These are phyloP conservation scores for Hanleya hanleyi DNA, from an alignment of 2,888 invertebrate genomes.

Conservation along the genomic window DNA sequence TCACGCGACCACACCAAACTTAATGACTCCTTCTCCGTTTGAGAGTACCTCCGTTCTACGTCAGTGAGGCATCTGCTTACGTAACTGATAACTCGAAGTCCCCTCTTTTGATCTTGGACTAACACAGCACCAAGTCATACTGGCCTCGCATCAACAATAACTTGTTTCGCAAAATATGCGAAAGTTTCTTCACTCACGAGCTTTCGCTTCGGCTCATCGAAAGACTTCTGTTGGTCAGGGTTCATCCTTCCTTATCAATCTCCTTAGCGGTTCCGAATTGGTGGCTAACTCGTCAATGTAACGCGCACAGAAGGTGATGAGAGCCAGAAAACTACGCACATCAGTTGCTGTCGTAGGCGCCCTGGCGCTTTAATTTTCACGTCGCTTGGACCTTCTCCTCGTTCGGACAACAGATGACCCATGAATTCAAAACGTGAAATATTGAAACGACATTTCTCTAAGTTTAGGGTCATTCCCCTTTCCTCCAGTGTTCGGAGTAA, in stretches of 20 bases:
- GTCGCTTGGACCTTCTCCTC: slow-evolving; percentile 14
- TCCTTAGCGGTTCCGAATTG: slow-evolving; percentile 19
- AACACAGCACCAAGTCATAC: slow-evolving; percentile 32
- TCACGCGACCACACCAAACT: slow-evolving; percentile 23
- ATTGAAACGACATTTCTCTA: slow-evolving; percentile 41
- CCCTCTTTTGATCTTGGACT: slow-evolving; percentile 28
- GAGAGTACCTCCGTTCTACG: slow-evolving; percentile 34
- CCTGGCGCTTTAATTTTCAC: slow-evolving; percentile 24
- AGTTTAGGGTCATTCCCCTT: slow-evolving; percentile 38
- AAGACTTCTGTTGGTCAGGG: slow-evolving; percentile 13
- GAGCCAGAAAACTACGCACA: slow-evolving; percentile 21
- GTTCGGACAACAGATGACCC: slow-evolving; percentile 25
- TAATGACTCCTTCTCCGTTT: slow-evolving; percentile 39
- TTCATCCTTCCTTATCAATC: not conserved
- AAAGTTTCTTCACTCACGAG: not conserved
- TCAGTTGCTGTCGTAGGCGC: slow-evolving; percentile 19
- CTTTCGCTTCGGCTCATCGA: slow-evolving; percentile 22
- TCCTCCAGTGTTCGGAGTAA: slow-evolving; percentile 31
- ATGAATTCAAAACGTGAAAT: slow-evolving; percentile 24
- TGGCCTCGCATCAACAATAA: slow-evolving; percentile 32
- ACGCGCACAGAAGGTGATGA: slow-evolving; percentile 17
- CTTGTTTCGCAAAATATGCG: slow-evolving; percentile 21
- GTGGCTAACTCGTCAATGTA: slow-evolving; percentile 23
- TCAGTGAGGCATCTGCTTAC: slow-evolving; percentile 29
- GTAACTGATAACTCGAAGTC: slow-evolving; percentile 27